phyloP scores from a whole-genome alignment of 2,888 invertebrate genomes.

The Globia sparganii region DNA sequence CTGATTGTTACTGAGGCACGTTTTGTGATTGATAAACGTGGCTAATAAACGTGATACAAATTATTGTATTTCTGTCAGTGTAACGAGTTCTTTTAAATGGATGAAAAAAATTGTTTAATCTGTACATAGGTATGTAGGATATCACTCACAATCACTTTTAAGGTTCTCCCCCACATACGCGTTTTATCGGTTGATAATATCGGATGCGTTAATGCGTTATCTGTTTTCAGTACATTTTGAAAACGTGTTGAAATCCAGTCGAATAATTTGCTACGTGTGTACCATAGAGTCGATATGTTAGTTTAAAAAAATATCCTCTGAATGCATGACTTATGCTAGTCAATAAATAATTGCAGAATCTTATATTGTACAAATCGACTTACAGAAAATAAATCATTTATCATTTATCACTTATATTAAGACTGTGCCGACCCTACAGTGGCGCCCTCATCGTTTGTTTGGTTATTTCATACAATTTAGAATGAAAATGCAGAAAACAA shows the following conservation, averaged over 20 bases:
- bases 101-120: background rate
- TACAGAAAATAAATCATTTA: no score
- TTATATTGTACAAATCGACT: no score
- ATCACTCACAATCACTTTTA: background rate
- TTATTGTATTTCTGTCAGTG: background rate
- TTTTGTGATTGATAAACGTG: background rate
- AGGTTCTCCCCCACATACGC: background rate
- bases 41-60: background rate
- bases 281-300: background rate
- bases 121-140: background rate
- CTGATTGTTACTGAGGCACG: slow-evolving; percentile 1
- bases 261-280: no score
- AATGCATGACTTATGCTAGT: background rate
- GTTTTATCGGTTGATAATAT: background rate
- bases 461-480: no score
- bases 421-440: no score
- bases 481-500: no score
- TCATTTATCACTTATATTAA: no score
- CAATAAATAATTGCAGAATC: background rate
- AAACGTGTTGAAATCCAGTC: background rate
- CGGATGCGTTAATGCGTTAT: background rate
- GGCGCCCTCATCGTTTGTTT: no score
- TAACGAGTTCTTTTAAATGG: background rate
- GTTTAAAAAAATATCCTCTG: background rate
- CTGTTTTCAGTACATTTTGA: no score